Conservation (phyloP, 2,113 vertebrate genomes). For the Micronycteris hirsuta region DNA sequence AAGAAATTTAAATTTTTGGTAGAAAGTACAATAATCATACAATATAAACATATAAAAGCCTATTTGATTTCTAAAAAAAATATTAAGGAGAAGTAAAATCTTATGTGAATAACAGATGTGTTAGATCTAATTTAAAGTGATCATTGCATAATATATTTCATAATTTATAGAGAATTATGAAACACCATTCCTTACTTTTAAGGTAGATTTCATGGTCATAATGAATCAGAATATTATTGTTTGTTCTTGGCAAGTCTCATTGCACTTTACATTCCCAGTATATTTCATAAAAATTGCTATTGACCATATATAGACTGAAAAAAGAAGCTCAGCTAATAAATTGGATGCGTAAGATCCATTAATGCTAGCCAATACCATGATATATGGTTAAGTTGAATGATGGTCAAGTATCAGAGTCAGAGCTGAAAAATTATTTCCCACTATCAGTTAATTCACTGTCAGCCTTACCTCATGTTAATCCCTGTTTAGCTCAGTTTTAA, state of each 20-base stretch:
- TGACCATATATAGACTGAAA: neutral
- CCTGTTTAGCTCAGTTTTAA: neutral
- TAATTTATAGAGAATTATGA: neutral
- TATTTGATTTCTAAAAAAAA: neutral
- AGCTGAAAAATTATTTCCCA: neutral
- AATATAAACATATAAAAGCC: neutral
- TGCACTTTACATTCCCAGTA: neutral
- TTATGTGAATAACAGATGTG: neutral
- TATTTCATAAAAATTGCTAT: neutral
- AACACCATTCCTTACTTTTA: neutral
- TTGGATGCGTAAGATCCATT: conserved; percentile 24
- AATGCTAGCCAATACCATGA: conserved; percentile 41
- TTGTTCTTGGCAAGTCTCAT: neutral
- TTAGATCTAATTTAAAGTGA: neutral
- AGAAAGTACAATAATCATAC: neutral
- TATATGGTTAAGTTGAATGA: conserved; percentile 45
- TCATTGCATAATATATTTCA: neutral
- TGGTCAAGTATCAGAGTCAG: neutral
- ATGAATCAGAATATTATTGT: conserved; percentile 27
- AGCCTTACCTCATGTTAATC: neutral
- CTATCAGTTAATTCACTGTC: neutral
- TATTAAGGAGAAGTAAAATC: neutral
- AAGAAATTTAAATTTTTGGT: neutral
- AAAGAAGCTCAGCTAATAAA: conserved; percentile 14
- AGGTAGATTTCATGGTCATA: neutral